Evolutionary conservation across 2,797 vertebrate genomes (phyloP), one percentile per base, ranked within the genome.

Genomic region (Esox masquinongy): DNA sequence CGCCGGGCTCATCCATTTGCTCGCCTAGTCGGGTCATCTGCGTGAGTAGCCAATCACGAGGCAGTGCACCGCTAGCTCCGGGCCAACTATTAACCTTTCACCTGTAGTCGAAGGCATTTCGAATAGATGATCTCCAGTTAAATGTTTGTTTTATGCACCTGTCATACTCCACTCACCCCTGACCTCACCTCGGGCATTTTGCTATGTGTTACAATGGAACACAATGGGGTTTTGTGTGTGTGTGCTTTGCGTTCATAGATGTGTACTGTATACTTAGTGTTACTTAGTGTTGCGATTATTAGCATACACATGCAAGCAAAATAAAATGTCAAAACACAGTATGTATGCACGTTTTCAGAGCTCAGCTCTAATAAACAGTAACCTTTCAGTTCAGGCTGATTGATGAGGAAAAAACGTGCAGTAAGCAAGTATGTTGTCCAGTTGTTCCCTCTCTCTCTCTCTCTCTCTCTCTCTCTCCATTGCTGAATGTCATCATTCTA

Each of bases 1-100:
- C 97, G 0, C 98, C 98, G 0, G 97, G 97, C 70, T 99, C 98
- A 82, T 99, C 98, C 88, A 96, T 99, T 0, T 96, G 97, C 80
- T 99, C 98, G 70, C 98, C 98, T 0, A 99, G 95, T 84, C 94
- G 97, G 43, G 96, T 99, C 86, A 98, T 99, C 92, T 99, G 97
- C 31, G 98, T 99, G 93, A 93, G 98, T 97, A 89, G 77, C 74
- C 15, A 11, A 22, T 70, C 34, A 66, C 15, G 61, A 36, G 64
- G 29, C 53, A 59, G 9, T 59, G 19, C 9, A 9, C 22, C 22
- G 11, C n/a, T 24, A 24, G 22, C 56, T 24, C 56, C 22, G 11
- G 11, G 7, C 56, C 22, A 61, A 24, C 56, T 24, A 14, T 47
- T 11, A 3, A 47, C 6, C 43, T 47, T 47, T 14, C 43, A 47